These are phyloP conservation scores for Xyliphius kryptos DNA, from an alignment of 2,113 vertebrate genomes.

Conservation along the genomic window DNA sequence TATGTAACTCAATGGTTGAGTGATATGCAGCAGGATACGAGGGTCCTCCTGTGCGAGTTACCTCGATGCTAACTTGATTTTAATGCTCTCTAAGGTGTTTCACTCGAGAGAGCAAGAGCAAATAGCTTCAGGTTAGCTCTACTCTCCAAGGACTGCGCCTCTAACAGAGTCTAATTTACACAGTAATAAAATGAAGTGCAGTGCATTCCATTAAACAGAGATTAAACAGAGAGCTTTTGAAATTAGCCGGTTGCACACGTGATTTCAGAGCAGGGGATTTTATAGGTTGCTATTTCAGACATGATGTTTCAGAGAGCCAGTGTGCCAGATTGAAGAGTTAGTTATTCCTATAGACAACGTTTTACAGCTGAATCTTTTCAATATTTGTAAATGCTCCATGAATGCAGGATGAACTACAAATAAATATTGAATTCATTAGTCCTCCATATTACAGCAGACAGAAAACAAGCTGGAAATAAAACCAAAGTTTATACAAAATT, in stretches of 20 bases:
- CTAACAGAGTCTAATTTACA: constrained; percentile 33
- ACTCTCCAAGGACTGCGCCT: constrained; percentile 22
- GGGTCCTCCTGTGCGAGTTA: constrained; percentile 19
- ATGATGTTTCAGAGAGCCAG: too few species aligned
- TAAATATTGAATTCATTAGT: too few species aligned
- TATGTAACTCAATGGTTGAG: constrained; percentile 33
- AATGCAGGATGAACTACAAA: too few species aligned
- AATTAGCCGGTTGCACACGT: constrained; percentile 20
- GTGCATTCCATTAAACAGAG: constrained; percentile 28
- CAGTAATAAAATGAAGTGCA: constrained; percentile 27
- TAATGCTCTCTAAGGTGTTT: constrained; percentile 37
- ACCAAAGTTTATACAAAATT: too few species aligned
- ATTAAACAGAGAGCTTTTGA: constrained; percentile 12
- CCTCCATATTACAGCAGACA: too few species aligned
- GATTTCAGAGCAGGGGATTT: constrained; percentile 7
- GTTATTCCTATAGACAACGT: too few species aligned
- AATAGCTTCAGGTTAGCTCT: constrained; percentile 39
- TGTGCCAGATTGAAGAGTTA: too few species aligned
- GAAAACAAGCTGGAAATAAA: too few species aligned
- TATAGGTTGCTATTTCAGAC: constrained; percentile 7
- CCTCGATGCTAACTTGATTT: constrained; percentile 23
- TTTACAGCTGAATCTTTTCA: too few species aligned
- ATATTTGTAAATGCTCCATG: too few species aligned
- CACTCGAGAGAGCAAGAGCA: constrained; percentile 31
- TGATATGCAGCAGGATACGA: constrained; percentile 21